A percentile compares a stretch with the other conserved stretches of the same genome.
phyloP scores from a whole-genome alignment of 2,888 invertebrate species.

The Sesia apiformis region DNA sequence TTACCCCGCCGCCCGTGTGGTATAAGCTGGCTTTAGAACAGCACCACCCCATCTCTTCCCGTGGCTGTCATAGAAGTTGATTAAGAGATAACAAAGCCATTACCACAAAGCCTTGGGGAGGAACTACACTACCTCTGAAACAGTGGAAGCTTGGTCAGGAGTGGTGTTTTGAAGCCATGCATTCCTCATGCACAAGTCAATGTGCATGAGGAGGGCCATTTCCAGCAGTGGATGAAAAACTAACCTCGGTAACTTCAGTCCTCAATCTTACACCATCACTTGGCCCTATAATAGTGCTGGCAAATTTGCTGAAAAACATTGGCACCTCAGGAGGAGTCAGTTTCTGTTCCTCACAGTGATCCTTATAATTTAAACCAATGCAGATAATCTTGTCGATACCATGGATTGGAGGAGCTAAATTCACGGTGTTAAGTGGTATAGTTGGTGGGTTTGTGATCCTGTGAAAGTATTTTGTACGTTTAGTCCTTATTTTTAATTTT shows the following conservation, averaged over 20 bases:
- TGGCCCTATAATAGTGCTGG: constrained; percentile 85
- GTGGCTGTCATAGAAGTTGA: too few species aligned
- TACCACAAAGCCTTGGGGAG: too few species aligned
- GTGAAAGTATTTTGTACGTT: not conserved
- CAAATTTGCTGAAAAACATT: constrained; percentile 91
- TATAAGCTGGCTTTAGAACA: too few species aligned
- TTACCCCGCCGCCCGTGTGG: too few species aligned
- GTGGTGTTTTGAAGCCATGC: too few species aligned
- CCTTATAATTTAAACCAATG: constrained; percentile 88
- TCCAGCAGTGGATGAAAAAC: constrained; percentile 2
- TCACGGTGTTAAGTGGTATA: constrained; percentile 65
- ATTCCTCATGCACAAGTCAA: too few species aligned
- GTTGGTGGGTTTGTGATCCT: not conserved
- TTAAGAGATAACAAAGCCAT: too few species aligned
- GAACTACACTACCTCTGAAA: too few species aligned
- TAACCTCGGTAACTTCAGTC: constrained; percentile 42
- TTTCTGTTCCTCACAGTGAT: constrained; percentile 90
- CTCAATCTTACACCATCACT: constrained; percentile 75
- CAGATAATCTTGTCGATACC: constrained; percentile 90
- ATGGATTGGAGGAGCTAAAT: constrained; percentile 81
- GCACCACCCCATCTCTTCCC: too few species aligned
- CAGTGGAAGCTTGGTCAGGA: too few species aligned
- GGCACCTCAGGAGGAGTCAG: constrained; percentile 82
- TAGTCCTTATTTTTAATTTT: constrained; percentile 3
- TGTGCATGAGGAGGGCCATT: too few species aligned